Conservation (phyloP, 37 sponge, comb jelly and placozoan species). For the Amphimedon queenslandica region DNA sequence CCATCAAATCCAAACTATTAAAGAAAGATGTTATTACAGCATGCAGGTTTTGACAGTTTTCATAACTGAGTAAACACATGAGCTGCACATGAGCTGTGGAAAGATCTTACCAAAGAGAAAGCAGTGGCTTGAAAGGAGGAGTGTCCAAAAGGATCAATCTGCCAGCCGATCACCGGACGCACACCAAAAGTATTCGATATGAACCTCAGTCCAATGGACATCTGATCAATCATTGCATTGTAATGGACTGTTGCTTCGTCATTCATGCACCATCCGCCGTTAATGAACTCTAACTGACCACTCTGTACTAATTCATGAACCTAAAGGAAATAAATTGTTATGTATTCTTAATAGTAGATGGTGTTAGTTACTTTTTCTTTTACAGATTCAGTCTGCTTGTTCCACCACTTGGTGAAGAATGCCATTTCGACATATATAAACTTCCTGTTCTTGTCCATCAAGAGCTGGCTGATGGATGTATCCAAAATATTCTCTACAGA, state of each 20-base stretch:
- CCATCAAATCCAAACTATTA: conserved; percentile 81
- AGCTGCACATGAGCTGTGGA: too few relatives aligned
- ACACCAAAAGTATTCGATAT: conserved; percentile 12
- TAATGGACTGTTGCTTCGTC: conserved; percentile 94
- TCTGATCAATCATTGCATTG: conserved; percentile 93
- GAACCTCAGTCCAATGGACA: conserved; percentile 47
- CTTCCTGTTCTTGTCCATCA: conserved; percentile 43
- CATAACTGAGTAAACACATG: too few relatives aligned
- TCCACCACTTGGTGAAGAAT: conserved; percentile 83
- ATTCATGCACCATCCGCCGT: conserved; percentile 98
- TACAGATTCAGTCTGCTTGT: conserved; percentile 50
- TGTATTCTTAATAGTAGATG: too few relatives aligned
- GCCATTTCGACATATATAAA: conserved; percentile 91
- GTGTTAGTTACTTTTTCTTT: conserved; percentile 26
- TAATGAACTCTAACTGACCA: conserved; percentile 91
- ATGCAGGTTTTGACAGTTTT: background rate
- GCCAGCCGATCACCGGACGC: conserved; percentile 66
- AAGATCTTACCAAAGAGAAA: conserved; percentile 30
- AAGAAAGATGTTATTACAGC: background rate
- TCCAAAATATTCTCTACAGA: conserved; percentile 84
- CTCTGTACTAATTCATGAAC: conserved; percentile 51
- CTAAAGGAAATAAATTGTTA: too few relatives aligned
- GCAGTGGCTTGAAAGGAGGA: conserved; percentile 64
- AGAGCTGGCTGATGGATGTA: conserved; percentile 65
- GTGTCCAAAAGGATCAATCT: conserved; percentile 88